Evolutionary conservation across 2,113 vertebrate genomes (phyloP), one percentile per base, ranked within the genome.

Genomic region (Sphyrna mokarran): DNA sequence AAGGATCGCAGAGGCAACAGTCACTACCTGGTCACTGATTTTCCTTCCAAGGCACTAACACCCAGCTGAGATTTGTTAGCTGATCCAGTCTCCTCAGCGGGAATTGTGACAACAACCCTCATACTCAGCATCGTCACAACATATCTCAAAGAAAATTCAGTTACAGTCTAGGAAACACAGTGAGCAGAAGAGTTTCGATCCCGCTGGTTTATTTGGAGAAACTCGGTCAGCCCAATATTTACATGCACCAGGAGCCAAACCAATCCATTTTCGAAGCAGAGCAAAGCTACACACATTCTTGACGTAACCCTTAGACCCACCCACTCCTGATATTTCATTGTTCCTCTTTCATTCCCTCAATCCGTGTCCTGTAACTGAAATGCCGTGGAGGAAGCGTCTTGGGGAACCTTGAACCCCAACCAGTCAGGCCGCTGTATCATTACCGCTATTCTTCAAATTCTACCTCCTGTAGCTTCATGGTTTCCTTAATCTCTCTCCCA

Each of bases 401-500:
- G 48, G 48, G 48, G 4, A 54, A 54, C 48, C 48, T 5, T 48
- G 43, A 48, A 54, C 3, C 48, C 1, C 48, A 54, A 54, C 2
- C 48, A 54, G 5, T 54, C 48, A 54, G 48, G 48, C 48, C 2
- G 3, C 3, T 54, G 48, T 5, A 54, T 54, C 5, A 54, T 54
- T 54, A 54, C 48, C 14, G 26, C 6, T 20, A 1, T 68, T 20
- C 23, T 63, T 66, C 91, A 26, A 10, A 22, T 66, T 33, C 4
- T 40, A 20, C 23, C 63, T 66, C 22, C 9, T 85, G 14, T 54
- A 18, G 10, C 20, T 4, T 66, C 95, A n/a, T 0, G 4, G 5
- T 76, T 23, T 13, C 0, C 48, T n/a, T 5, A 11, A 3, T 0
- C 29, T 0, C 0, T 23, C 18, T 40, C 29, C 54, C 76, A 1